These are phyloP conservation scores for Bos indicus DNA, from an alignment of 2,113 vertebrate genomes.

Conservation along the genomic window DNA sequence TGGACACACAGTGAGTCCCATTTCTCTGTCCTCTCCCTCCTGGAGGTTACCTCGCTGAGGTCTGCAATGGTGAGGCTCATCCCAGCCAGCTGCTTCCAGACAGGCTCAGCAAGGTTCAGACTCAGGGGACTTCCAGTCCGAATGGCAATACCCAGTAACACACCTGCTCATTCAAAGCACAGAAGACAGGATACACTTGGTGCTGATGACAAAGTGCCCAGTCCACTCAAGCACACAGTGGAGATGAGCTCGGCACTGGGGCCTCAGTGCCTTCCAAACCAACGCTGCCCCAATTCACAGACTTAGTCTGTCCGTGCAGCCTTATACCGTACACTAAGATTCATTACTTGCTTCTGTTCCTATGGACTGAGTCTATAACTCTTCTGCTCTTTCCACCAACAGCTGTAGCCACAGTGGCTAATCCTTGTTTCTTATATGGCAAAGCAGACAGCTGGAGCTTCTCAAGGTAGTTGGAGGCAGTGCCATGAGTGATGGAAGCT, in stretches of 20 bases:
- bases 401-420: neutral
- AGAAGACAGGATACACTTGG: neutral
- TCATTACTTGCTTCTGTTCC: neutral
- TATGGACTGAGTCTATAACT: neutral
- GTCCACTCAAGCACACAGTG: neutral
- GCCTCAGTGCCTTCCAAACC: neutral
- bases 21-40: neutral
- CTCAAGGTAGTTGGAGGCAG: neutral
- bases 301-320: neutral
- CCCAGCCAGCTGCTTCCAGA: constrained; percentile 99
- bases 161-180: constrained; percentile 83
- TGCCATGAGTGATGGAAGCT: too few relatives aligned
- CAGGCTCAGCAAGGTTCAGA: constrained; percentile 96
- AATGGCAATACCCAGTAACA: constrained; percentile 96
- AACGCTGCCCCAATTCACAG: rapidly evolving
- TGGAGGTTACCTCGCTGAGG: constrained; percentile 92
- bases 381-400: neutral
- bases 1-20: neutral
- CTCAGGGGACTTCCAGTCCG: constrained; percentile 98
- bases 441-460: neutral
- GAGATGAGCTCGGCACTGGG: neutral
- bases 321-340: neutral
- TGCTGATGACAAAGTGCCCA: rapidly evolving
- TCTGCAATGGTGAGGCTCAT: constrained; percentile 99
- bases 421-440: neutral